Base-by-base conservation (phyloP, 2,113 vertebrate species). In the Corythoichthys intestinalis region DNA sequence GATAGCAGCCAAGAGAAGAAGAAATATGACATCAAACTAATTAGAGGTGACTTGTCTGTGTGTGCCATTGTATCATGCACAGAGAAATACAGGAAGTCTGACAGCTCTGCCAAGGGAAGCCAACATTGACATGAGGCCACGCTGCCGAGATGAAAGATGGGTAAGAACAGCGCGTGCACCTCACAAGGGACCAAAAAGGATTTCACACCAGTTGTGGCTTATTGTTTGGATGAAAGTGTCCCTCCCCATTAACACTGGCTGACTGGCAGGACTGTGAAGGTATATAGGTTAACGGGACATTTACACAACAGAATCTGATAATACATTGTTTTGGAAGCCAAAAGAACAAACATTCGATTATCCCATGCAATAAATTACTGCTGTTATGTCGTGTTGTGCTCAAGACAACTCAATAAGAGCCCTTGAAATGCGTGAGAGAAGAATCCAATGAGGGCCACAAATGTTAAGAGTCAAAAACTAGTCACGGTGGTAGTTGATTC, bases 71-170 rank as follows among this genome's bases (percentile, higher is more conserved):
- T 78, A 66, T 83, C 71, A 65, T 52, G 12, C 76, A 56, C 61
- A 67, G 37, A 72, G 77, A 85, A 78, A 86, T 80, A 79, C 84
- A 91, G 91, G 91, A 92, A 91, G 90, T 87, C 82, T 91, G 88
- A 76, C 75, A 71, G 85, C 74, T 80, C 65, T 75, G 74, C 71
- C 69, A 66, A 77, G 81, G 91, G 91, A 91, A 90, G 85, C 86
- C 69, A 62, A 83, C 83, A 71, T 72, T 77, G 74, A 73, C 15
- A 6, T 66, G 48, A 41, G 79, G 80, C 81, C 77, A 76, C 62
- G 76, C 76, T 72, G 37, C 74, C 50, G 73, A 83, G 83, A 89
- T 87, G 86, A 89, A 88, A 89, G 86, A 85, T 78, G 75, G 82
- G 80, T 28, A 61, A 28, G 77, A 74, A 82, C 9, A 64, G 79